Conservation (phyloP, 1,140 invertebrate species). For the Drosophila pallidifrons region DNA sequence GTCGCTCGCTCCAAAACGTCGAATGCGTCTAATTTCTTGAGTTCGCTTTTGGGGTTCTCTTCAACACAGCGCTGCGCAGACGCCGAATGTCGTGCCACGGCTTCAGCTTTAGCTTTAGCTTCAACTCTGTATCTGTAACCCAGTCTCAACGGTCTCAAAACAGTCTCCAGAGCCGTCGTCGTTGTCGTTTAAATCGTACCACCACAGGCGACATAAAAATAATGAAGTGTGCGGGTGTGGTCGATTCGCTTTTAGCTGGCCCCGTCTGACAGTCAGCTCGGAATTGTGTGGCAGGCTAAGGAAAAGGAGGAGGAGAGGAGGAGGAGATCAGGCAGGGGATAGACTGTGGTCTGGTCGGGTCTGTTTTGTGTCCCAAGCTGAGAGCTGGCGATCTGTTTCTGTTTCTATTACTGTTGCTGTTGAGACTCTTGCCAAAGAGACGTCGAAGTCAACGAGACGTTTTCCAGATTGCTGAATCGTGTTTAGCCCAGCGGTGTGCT, state of each 20-base stretch:
- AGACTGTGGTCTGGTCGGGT: conserved; percentile 49
- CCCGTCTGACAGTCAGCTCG: conserved; percentile 27
- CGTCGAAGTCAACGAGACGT: conserved; percentile 69
- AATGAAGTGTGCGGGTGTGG: conserved; percentile 85
- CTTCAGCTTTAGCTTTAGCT: conserved; percentile 17
- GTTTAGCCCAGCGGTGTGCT: conserved; percentile 74
- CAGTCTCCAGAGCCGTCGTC: conserved; percentile 52
- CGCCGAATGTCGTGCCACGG: conserved; percentile 58
- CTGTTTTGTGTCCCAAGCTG: conserved; percentile 37
- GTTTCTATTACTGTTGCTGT: too few relatives aligned
- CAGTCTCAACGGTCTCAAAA: neutral
- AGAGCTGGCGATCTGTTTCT: conserved; percentile 73
- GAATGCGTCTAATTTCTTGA: conserved; percentile 81
- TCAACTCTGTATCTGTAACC: neutral
- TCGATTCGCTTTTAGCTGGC: conserved; percentile 72
- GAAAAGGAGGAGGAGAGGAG: neutral
- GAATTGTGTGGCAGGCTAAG: too few relatives aligned
- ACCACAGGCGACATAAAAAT: conserved; percentile 85
- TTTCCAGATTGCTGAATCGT: conserved; percentile 78
- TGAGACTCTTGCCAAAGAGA: conserved; percentile 58
- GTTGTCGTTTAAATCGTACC: conserved; percentile 84
- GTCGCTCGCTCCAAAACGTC: conserved; percentile 78
- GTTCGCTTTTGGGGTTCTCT: conserved; percentile 60
- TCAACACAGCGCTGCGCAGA: conserved; percentile 14
- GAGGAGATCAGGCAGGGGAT: neutral